Base-by-base conservation (phyloP, 2,113 vertebrate species). In the Gila orcuttii region DNA sequence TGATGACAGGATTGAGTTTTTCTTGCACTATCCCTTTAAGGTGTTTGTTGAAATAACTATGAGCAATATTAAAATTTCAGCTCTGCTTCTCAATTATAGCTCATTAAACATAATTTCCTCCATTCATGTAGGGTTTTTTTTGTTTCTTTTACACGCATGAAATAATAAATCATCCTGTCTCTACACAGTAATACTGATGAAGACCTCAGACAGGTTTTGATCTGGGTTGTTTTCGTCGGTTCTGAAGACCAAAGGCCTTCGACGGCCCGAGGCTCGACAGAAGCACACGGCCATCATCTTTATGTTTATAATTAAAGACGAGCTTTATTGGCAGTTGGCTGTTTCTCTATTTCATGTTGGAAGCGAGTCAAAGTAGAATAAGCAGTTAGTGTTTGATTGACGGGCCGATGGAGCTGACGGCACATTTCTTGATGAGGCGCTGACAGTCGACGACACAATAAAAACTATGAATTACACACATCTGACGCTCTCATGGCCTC, bases 371-470 rank as follows among this genome's bases (percentile, higher is more conserved):
- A 84, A 79, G 36, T 28, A 10, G 31, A 83, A 84, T 82, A 31
- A 62, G 60, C 77, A 68, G 71, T 78, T 86, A 28, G n/a, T 19
- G 62, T 73, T 57, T 77, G 82, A 76, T 31, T 83, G 86, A 79
- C 76, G 66, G 77, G 50, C 19, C 45, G 66, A 81, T 73, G 59
- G 64, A 71, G 10, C 78, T 77, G 71, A 79, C 33, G 36, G 62
- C 59, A 84, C 68, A 84, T 74, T 81, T 82, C 71, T 55, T 23
- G 68, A 79, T 39, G 77, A 84, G 76, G 36, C 45, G 83, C 39
- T 83, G 86, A 25, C 87, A 87, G 59, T 42, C 82, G 86, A 74
- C 83, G 55, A 79, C 78, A 79, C 36, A 60, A 60, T 62, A 60
- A 79, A 79, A 62, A 9, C 55, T 39, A 4, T 10, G 33, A 12